These are phyloP conservation scores for Pygmarrhopalites habei DNA, from an alignment of 1,140 invertebrate genomes.

Conservation along the genomic window DNA sequence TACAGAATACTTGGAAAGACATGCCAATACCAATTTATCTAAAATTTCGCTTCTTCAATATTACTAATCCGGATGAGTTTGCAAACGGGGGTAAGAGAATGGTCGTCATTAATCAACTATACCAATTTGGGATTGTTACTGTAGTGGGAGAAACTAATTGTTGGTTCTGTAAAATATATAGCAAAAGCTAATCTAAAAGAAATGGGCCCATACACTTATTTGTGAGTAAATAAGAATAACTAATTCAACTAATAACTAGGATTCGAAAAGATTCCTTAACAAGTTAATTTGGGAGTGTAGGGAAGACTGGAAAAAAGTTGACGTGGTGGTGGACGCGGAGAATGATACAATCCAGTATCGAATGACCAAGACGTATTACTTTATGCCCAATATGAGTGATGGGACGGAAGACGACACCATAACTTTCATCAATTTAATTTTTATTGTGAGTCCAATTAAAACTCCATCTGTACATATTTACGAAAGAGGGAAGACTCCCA, in stretches of 20 bases:
- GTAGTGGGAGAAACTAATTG: too few relatives aligned
- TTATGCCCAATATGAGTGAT: constrained; percentile 19
- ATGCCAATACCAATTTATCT: neutral
- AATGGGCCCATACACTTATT: neutral
- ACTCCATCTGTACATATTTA: too few relatives aligned
- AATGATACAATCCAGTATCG: constrained; percentile 29
- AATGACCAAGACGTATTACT: constrained; percentile 23
- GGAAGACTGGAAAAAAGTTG: constrained; percentile 22
- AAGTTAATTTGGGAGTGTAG: constrained; percentile 4
- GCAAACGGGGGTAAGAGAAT: too few relatives aligned
- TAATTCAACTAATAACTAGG: neutral
- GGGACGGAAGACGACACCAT: constrained; percentile 27
- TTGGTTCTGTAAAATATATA: too few relatives aligned
- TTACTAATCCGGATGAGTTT: neutral
- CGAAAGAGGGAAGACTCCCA: too few relatives aligned
- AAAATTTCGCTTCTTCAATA: constrained; percentile 2
- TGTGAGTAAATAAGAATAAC: neutral
- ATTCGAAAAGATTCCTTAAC: neutral
- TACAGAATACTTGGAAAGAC: too few relatives aligned
- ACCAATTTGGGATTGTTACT: too few relatives aligned
- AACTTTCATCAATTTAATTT: constrained; percentile 24
- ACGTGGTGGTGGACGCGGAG: constrained; percentile 19
- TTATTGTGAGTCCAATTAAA: neutral
- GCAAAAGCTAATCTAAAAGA: neutral
- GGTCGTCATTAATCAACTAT: too few relatives aligned